Percentiles rank a stretch among this genome's conserved stretches.
Conservation (phyloP, 2,113 vertebrate genomes). For the Psilopsiagon aurifrons region DNA sequence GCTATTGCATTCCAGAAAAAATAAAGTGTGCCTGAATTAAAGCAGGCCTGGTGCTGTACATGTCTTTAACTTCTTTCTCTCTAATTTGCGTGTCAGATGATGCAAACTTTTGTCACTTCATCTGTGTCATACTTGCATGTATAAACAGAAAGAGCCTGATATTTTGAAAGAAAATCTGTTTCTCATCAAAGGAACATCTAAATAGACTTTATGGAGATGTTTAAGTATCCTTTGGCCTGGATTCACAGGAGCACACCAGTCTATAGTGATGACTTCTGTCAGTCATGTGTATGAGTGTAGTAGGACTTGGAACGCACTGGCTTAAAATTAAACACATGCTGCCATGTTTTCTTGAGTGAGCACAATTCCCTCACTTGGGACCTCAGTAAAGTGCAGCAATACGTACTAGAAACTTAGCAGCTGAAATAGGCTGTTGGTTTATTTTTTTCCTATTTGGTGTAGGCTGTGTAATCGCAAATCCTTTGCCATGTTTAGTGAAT, state of each 20-base stretch:
- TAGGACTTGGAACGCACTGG: neutral
- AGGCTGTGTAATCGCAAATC: neutral
- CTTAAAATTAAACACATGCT: neutral
- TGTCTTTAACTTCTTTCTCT: neutral
- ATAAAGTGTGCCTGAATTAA: slow-evolving; percentile 27
- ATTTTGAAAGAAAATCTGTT: neutral
- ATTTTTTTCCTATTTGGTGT: neutral
- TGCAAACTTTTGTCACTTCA: neutral
- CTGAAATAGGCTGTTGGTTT: neutral
- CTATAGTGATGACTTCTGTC: neutral
- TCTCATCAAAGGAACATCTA: neutral
- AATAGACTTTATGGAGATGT: neutral
- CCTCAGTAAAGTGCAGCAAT: neutral
- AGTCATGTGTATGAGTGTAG: neutral
- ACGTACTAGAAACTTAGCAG: neutral
- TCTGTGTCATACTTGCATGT: neutral
- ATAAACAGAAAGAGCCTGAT: neutral
- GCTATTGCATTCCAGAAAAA: slow-evolving; percentile 44
- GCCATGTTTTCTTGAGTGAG: neutral
- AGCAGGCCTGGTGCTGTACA: neutral
- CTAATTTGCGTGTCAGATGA: neutral
- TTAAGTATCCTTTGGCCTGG: neutral
- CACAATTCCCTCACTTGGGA: neutral
- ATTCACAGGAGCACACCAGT: neutral
- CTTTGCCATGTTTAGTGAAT: neutral